phyloP scores from a whole-genome alignment of 2,797 vertebrate species.

The Crenichthys baileyi region DNA sequence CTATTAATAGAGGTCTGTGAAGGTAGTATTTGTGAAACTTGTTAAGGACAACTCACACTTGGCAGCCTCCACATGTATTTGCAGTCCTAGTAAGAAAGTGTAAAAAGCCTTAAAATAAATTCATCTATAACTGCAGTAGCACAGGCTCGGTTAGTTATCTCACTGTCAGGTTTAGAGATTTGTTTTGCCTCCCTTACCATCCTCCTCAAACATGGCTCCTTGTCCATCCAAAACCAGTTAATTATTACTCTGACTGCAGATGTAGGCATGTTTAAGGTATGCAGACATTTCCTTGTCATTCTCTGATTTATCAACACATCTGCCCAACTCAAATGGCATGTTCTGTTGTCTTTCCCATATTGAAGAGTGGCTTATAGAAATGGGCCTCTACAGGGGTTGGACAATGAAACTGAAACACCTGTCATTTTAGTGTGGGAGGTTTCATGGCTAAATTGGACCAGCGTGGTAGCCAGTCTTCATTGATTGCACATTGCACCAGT shows the following conservation, averaged over 20 bases:
- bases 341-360: not conserved
- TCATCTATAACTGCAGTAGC: not conserved
- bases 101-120: not conserved
- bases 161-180: no score
- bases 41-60: not conserved
- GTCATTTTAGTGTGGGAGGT: no score
- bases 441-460: no score
- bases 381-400: no score
- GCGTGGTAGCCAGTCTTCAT: no score
- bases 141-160: not conserved
- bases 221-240: not conserved
- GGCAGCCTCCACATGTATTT: not conserved
- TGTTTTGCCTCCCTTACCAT: no score
- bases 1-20: not conserved
- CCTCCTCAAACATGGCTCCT: not conserved
- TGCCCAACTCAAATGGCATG: not conserved
- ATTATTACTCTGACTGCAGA: not conserved
- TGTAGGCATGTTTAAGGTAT: not conserved
- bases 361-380: not conserved
- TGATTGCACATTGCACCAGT: no score
- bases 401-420: no score
- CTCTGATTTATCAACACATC: not conserved
- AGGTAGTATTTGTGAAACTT: slow-evolving; percentile 3
- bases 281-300: not conserved
- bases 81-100: not conserved